Evolutionary conservation across 2,113 vertebrate genomes (phyloP).

Genomic region (Tapirus terrestris): DNA sequence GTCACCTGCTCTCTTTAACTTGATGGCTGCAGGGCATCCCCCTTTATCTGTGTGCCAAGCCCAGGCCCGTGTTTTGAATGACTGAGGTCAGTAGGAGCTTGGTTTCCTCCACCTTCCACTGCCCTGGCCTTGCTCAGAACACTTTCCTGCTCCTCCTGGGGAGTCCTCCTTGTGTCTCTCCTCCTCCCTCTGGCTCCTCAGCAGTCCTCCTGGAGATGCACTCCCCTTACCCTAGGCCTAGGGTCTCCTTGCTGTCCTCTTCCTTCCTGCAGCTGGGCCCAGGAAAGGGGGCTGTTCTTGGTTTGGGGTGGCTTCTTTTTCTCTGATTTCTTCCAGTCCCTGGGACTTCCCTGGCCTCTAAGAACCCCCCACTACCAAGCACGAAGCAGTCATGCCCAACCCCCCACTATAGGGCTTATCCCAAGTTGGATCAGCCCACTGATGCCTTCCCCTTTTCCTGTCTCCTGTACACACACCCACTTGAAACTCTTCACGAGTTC

Average conservation of each 20-base stretch:
- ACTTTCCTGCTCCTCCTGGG: neutral
- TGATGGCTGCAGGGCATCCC: accelerated
- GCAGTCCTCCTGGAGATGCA: neutral
- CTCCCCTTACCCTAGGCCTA: neutral
- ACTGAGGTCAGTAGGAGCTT: neutral
- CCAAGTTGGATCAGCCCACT: accelerated
- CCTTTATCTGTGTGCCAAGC: accelerated
- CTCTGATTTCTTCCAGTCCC: neutral
- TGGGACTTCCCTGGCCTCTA: neutral
- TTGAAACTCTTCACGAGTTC: neutral
- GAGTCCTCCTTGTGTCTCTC: neutral
- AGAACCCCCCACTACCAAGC: no score
- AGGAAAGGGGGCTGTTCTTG: neutral
- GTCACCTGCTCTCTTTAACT: neutral
- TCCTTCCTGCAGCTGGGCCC: neutral
- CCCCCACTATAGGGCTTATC: accelerated
- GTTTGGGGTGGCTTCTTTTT: neutral
- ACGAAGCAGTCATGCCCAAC: neutral
- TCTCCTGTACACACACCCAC: neutral
- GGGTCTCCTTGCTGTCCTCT: neutral
- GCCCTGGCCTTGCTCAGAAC: neutral
- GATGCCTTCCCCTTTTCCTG: neutral
- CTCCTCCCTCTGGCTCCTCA: neutral
- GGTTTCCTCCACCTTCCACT: neutral
- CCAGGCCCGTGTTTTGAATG: accelerated